phyloP scores from a whole-genome alignment of 2,113 vertebrate genomes.

The Mastomys coucha region DNA sequence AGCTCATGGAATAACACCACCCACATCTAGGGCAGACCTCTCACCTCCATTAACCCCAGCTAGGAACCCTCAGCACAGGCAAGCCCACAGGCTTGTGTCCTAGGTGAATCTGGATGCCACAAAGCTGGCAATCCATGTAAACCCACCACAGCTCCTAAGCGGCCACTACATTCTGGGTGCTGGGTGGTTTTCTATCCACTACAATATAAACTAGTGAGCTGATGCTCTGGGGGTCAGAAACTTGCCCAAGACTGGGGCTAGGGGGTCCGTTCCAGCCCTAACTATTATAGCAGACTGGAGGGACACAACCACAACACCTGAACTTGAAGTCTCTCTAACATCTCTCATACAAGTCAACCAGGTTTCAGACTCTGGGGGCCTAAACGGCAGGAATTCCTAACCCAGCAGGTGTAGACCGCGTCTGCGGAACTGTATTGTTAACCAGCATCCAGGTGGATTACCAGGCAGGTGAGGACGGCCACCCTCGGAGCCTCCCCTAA shows the following conservation, averaged over 20 bases:
- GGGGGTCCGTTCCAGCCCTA: not conserved
- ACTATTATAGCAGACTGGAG: not conserved
- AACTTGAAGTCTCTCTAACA: not conserved
- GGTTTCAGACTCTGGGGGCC: not conserved
- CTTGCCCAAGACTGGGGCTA: too few species aligned
- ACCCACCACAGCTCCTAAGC: not conserved
- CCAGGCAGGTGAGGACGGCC: constrained; percentile 1
- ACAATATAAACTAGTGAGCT: not conserved
- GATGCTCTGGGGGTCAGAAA: not conserved
- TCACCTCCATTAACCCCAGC: not conserved
- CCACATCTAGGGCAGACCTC: too few species aligned
- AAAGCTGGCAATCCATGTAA: too few species aligned
- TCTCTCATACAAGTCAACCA: not conserved
- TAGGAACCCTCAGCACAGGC: not conserved
- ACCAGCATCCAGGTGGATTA: not conserved
- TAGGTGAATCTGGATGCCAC: too few species aligned
- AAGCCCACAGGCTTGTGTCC: not conserved
- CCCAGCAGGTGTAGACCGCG: not conserved
- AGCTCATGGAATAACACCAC: not conserved
- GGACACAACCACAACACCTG: not conserved
- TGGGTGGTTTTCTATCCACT: not conserved
- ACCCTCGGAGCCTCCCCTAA: not conserved
- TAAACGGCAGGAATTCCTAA: not conserved
- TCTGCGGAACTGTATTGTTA: not conserved
- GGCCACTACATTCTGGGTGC: not conserved